A percentile compares a stretch with the other conserved stretches of the same genome.
Conservation (phyloP, 2,797 vertebrate genomes). For the Phrynocephalus guinanensis region DNA sequence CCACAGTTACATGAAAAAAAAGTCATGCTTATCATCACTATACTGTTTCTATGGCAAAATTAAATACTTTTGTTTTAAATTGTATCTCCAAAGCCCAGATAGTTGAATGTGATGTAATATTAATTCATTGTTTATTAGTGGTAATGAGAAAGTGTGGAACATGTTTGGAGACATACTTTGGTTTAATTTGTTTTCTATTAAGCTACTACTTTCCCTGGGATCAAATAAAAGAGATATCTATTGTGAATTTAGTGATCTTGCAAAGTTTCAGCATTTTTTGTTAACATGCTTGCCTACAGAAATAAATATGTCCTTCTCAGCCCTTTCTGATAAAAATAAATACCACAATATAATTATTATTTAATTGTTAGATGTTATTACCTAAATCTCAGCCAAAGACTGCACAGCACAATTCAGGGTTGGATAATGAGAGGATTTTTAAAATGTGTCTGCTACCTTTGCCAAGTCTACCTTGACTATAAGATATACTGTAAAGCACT, state of each 20-base stretch:
- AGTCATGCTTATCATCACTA: not conserved
- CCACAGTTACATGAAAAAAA: not conserved
- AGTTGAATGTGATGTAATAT: not conserved
- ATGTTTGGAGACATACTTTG: not conserved
- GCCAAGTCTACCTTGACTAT: constrained; percentile 7
- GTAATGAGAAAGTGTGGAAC: not conserved
- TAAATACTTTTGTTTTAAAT: not conserved
- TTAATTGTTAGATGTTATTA: not conserved
- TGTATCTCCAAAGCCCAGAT: not conserved
- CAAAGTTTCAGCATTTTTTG: not conserved
- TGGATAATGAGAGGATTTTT: not conserved
- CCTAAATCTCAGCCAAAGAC: not conserved
- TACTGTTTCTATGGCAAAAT: not conserved
- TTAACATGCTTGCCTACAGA: not conserved
- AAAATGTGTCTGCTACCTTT: constrained; percentile 2
- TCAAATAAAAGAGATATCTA: constrained; percentile 7
- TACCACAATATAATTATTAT: not conserved
- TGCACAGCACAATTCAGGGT: not conserved
- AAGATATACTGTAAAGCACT: not conserved
- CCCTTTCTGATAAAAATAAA: not conserved
- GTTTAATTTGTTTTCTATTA: constrained; percentile 8
- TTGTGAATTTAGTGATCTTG: not conserved
- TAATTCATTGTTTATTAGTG: not conserved
- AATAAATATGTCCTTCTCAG: not conserved
- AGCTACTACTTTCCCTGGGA: not conserved